Base-by-base conservation (phyloP, 2,888 invertebrate species). In the Epistrophe grossulariae region DNA sequence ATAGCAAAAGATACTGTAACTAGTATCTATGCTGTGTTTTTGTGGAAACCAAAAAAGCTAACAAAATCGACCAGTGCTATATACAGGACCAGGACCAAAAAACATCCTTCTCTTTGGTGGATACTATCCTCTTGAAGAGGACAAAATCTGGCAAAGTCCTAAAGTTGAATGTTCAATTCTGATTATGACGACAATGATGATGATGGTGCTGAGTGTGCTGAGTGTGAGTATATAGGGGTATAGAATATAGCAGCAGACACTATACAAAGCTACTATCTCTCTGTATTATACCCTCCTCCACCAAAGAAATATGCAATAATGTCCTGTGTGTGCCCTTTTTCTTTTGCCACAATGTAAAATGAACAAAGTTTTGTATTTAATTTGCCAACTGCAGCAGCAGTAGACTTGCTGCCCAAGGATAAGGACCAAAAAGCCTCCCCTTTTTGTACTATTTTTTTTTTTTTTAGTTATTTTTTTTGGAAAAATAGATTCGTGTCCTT, bases 81-180 rank as follows among this genome's bases (percentile, higher is more conserved):
- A 11, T 4, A 52, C 19, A 59, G 35, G 13, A 60, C 24, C 15
- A 15, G 19, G 1, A 60, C 59, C 59, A 38, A 62, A 28, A 40
- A 43, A 64, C 64, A 10, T 43, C 45, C 11, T 45, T 45, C 45
- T n/a, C 7, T 64, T 2, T 24, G 24, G 24, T 1, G 11, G 4
- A 45, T 28, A 45, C 73, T 45, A 52, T 45, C 5, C 43, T 11
- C 24, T 31, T 13, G 43, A 17, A 64, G 60, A 57, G 62, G 50
- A 79, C 62, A 68, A 71, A 83, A 85, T 74, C 83, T 83, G 79
- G 83, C 43, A 82, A 71, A 85, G 82, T 74, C 52, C 79, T 64
- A 72, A 87, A 87, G 85, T 82, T 82, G 52, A 82, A 83, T 87
- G 79, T 79, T 76, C 85, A 82, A 87, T 87, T 78, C 60, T 64